A percentile compares a stretch with the other conserved stretches of the same genome.
Evolutionary conservation across 2,113 vertebrate genomes (phyloP).

Genomic region (Brachyhypopomus gauderio): DNA sequence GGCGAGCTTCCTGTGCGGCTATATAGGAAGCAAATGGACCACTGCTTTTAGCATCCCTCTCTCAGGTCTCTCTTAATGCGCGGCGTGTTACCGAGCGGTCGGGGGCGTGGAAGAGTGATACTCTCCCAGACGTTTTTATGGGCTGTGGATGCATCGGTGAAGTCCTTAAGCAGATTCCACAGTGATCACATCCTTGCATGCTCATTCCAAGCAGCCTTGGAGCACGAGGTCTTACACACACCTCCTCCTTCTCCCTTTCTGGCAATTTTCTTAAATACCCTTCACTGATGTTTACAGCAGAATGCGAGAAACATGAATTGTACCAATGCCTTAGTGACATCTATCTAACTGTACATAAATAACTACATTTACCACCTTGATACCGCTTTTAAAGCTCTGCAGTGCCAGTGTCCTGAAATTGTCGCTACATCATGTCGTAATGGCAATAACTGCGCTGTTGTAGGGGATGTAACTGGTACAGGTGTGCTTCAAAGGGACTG

Average conservation of each 20-base stretch:
- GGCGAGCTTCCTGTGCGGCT: neutral
- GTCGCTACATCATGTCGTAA: constrained; percentile 38
- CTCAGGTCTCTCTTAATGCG: constrained; percentile 13
- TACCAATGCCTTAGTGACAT: constrained; percentile 2
- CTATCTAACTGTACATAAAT: neutral
- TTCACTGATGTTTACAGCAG: neutral
- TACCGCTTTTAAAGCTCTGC: neutral
- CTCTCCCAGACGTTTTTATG: constrained; percentile 40
- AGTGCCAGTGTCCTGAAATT: constrained; percentile 26
- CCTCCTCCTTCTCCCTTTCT: neutral
- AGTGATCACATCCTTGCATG: neutral
- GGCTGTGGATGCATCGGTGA: constrained; percentile 35
- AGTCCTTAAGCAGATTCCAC: constrained; percentile 25
- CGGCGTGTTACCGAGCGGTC: constrained; percentile 29
- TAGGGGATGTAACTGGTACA: constrained; percentile 32
- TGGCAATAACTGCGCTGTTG: constrained; percentile 41
- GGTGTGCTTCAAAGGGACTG: constrained; percentile 53
- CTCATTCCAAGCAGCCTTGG: constrained; percentile 2
- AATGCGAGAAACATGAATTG: constrained; percentile 6
- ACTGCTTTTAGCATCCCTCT: constrained; percentile 26
- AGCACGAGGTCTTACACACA: neutral
- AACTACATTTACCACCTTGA: neutral
- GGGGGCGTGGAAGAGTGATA: constrained; percentile 11
- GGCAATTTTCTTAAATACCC: neutral
- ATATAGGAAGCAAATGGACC: neutral